Evolutionary conservation across 2,888 invertebrate genomes (phyloP).

Genomic region (Alviniconcha strummeri): DNA sequence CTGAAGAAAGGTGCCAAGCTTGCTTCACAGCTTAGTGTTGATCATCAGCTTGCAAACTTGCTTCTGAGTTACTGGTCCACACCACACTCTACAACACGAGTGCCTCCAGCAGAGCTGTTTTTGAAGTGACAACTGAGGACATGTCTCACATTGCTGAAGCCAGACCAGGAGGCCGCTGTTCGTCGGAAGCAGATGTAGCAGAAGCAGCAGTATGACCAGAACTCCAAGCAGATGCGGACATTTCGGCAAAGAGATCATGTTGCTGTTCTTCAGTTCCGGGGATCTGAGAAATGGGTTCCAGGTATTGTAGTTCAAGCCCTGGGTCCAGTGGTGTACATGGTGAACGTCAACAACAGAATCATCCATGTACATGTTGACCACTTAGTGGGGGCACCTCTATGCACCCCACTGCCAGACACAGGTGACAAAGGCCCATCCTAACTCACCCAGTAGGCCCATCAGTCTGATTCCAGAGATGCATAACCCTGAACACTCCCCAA

Average conservation of each 20-base stretch:
- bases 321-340: not conserved
- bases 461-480: not conserved
- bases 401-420: not conserved
- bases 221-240: not conserved
- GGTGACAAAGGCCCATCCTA: not conserved
- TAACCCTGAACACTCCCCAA: not conserved
- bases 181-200: not conserved
- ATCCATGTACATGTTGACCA: not conserved
- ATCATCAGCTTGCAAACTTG: constrained; percentile 7
- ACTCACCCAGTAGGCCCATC: not conserved
- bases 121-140: not conserved
- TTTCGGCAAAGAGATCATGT: not conserved
- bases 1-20: constrained; percentile 39
- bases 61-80: not conserved
- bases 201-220: not conserved
- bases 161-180: not conserved
- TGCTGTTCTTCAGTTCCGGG: not conserved
- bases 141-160: not conserved
- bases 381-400: not conserved
- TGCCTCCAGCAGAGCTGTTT: constrained; percentile 8
- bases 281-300: not conserved
- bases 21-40: not conserved
- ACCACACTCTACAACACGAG: constrained; percentile 7
- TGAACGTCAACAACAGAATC: not conserved
- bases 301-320: not conserved